phyloP scores from a whole-genome alignment of 2,888 invertebrate species.

The Pseudococcus longispinus region DNA sequence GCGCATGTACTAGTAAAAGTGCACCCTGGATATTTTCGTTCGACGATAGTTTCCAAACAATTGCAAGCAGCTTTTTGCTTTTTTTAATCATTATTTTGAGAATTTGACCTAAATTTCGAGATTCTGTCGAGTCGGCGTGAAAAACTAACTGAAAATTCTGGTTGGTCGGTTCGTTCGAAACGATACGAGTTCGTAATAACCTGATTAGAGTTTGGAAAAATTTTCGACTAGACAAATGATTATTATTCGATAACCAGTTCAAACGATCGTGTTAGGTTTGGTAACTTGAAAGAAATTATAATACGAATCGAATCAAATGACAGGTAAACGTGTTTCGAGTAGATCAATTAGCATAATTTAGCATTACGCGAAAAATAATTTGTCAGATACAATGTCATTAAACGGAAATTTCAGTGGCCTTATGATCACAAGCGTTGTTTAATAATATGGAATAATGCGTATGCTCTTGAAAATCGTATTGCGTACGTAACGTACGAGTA shows the following conservation, averaged over 20 bases:
- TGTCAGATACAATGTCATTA: slow-evolving; percentile 35
- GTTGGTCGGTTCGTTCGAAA: not conserved
- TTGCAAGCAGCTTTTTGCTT: not conserved
- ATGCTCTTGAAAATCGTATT: slow-evolving; percentile 6
- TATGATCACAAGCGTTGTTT: not conserved
- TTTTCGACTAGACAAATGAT: not conserved
- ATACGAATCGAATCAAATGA: not conserved
- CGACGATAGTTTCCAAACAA: slow-evolving; percentile 15
- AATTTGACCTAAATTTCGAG: slow-evolving; percentile 18
- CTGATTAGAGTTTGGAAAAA: not conserved
- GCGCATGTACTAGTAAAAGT: slow-evolving; percentile 22
- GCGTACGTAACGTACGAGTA: too few species aligned
- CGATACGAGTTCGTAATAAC: not conserved
- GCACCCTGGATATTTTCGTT: slow-evolving; percentile 24
- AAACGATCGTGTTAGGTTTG: not conserved
- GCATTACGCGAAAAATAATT: slow-evolving; percentile 30
- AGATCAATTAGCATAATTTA: slow-evolving; percentile 13
- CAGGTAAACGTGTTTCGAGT: not conserved
- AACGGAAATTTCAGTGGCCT: slow-evolving; percentile 24
- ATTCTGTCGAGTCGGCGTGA: not conserved
- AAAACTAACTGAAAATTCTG: not conserved
- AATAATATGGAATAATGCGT: slow-evolving; percentile 6
- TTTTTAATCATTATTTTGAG: slow-evolving; percentile 6
- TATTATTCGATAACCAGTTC: not conserved
- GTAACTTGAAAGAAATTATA: not conserved